Conservation (phyloP, 2,797 vertebrate species). For the Paguma larvata region DNA sequence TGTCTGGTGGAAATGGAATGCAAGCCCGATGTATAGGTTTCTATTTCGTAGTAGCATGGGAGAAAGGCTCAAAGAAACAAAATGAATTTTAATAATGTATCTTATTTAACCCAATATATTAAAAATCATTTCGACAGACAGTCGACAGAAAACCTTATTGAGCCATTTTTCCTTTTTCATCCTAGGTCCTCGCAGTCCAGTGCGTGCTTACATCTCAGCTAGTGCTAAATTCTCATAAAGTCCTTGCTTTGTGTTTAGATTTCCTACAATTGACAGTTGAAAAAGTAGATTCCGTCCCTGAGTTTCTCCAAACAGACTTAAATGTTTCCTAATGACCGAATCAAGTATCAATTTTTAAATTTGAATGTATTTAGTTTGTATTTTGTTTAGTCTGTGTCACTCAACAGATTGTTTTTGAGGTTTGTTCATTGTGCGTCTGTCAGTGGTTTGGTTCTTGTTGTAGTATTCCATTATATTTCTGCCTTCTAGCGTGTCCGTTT, state of each 20-base stretch:
- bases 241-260: constrained; percentile 48
- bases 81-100: constrained; percentile 14
- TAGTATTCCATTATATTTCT: neutral
- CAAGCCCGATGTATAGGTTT: neutral
- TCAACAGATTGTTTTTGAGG: neutral
- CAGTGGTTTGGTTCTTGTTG: neutral
- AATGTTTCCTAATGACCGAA: constrained; percentile 1
- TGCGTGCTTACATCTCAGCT: neutral
- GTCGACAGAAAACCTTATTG: neutral
- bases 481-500: neutral
- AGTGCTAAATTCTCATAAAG: neutral
- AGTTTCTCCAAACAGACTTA: constrained; percentile 11
- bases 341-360: constrained; percentile 15
- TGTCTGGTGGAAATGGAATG: neutral
- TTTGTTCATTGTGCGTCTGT: neutral
- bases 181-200: constrained; percentile 8
- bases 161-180: constrained; percentile 18
- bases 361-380: neutral
- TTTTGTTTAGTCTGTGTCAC: neutral
- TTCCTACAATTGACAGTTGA: constrained; percentile 43
- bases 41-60: neutral
- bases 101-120: neutral
- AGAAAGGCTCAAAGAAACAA: constrained; percentile 43
- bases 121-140: constrained; percentile 39
- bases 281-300: constrained; percentile 32